These are phyloP conservation scores for Coryphaenoides rupestris DNA, from an alignment of 2,113 vertebrate species.

Conservation along the genomic window DNA sequence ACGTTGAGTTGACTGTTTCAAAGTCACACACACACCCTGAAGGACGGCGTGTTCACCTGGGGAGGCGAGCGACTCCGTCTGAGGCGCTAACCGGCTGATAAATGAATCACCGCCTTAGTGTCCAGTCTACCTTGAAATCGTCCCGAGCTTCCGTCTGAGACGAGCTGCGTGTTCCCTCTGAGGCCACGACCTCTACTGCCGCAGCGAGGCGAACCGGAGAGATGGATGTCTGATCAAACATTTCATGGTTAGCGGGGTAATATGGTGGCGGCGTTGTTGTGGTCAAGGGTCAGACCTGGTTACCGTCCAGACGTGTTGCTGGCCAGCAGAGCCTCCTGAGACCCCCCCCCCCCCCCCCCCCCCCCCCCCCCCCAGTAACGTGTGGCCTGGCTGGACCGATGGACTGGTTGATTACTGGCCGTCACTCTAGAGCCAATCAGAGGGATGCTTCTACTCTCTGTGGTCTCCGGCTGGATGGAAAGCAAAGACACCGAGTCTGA, in stretches of 20 bases:
- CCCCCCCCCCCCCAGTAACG: too few species aligned
- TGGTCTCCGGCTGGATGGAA: too few species aligned
- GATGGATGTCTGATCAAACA: conserved; percentile 60
- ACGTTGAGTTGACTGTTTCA: conserved; percentile 63
- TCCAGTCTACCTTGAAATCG: conserved; percentile 77
- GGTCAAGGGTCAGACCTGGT: neutral
- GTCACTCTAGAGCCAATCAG: too few species aligned
- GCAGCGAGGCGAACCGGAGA: conserved; percentile 45
- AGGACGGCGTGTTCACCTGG: conserved; percentile 67
- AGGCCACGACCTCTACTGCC: conserved; percentile 56
- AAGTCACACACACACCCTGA: conserved; percentile 71
- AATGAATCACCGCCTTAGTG: conserved; percentile 76
- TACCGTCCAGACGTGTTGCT: conserved; percentile 33
- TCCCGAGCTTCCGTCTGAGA: conserved; percentile 60
- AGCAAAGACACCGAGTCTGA: too few species aligned
- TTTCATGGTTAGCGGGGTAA: conserved; percentile 53
- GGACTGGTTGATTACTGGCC: too few species aligned
- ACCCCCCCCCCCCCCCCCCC: too few species aligned
- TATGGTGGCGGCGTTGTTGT: conserved; percentile 32
- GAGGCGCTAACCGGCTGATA: conserved; percentile 67
- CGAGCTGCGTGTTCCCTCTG: conserved; percentile 55
- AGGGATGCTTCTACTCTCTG: too few species aligned
- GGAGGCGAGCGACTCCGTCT: conserved; percentile 62
- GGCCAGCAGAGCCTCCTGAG: neutral
- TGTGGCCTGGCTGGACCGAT: too few species aligned